Base-by-base conservation (phyloP, 2,113 vertebrate species). In the Bufo gargarizans region DNA sequence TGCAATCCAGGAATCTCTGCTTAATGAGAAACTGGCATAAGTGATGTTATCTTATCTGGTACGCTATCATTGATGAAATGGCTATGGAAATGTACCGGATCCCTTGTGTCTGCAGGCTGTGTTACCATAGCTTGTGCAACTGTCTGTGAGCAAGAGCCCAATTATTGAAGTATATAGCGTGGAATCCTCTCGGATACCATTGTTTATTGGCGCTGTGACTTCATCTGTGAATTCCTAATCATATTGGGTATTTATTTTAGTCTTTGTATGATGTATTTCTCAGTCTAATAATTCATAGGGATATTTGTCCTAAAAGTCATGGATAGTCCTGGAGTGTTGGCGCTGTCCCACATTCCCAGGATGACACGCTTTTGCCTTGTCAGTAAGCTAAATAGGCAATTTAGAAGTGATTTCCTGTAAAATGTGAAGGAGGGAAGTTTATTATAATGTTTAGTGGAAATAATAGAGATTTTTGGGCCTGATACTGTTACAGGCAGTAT, bases 11-110 rank as follows among this genome's bases (percentile, higher is more conserved):
- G 49, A n/a, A 78, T 56, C 9, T 50, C 74, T 78, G 50, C n/a
- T 78, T 78, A 80, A 80, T 80, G 53, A 80, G 50, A 80, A 80
- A 58, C 77, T 12, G 59, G 55, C 77, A 33, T 53, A 58, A 78
- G 53, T 22, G 13, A 56, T 43, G 53, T 80, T 80, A 56, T 80
- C 77, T 49, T 76, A 50, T 76, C 72, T 49, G 45, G 17, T 76
- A 76, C 72, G 20, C 72, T 50, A 76, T 76, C 72, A 49, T 0
- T 20, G 72, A 50, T 76, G 72, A 74, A 45, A 74, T 6, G 2
- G 45, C 16, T 76, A 20, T 17, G 49, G 45, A 50, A 76, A 76
- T 76, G 17, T 74, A 50, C 47, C 72, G 19, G 72, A 20, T 76
- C 72, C 72, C 47, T 20, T 76, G 72, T 74, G 71, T 47, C 71